Base-by-base conservation (phyloP, 2,797 vertebrate species). In the Serranus cabrilla region DNA sequence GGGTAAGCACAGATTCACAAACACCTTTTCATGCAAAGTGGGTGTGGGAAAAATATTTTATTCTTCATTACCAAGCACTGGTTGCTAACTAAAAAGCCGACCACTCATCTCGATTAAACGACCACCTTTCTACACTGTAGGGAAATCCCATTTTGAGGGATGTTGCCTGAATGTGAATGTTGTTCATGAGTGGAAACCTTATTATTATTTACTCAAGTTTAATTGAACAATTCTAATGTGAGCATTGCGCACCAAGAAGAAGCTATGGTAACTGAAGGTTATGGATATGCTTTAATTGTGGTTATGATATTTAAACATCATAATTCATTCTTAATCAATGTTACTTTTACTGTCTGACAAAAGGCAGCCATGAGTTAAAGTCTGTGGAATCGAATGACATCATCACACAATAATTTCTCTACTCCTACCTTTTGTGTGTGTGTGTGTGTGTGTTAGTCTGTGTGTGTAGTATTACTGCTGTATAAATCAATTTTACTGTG, bases 1-100 rank as follows among this genome's bases (percentile, higher is more conserved):
- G 94, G 98, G 98, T 98, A 94, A 82, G 25, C 34, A 60, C 57
- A 39, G n/a, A 64, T 52, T 40, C 31, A 46, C 46, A 52, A 37
- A 67, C 63, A 45, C 9, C 27, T 31, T 17, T 42, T 56, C 10
- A 57, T 56, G n/a, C 20, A 65, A 8, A 61, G n/a, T 25, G 0
- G 10, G 16, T 13, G 4, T 45, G 58, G 7, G 52, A 34, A 17
- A 56, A 60, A 39, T 39, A 0, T 39, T 17, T 58, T 3, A 55
- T 68, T 59, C 6, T 45, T 3, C 6, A 23, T 34, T 11, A 21
- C 21, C 40, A 25, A 40, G 27, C 40, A 11, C 12, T 31, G 13
- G 14, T 49, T 57, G 18, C 51, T 11, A 12, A n/a, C 31, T 66
- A 46, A 58, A 58, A 70, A 43, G 37, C 23, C 4, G 13, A 76